Conservation (phyloP, 2,113 vertebrate species). For the Menura novaehollandiae region DNA sequence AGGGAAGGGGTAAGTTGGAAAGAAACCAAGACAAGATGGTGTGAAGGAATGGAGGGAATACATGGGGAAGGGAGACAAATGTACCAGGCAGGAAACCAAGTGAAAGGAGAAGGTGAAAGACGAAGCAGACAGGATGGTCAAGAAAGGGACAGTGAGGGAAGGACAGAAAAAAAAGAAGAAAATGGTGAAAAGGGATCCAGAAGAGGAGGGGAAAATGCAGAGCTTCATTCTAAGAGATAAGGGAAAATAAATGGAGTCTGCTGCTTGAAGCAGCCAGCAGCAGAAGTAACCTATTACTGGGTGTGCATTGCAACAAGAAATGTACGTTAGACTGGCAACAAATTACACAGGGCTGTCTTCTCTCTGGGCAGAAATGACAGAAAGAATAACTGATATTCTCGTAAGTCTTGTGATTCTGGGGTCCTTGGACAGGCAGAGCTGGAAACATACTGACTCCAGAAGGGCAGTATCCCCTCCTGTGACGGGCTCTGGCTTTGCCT, state of each 20-base stretch:
- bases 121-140: not conserved
- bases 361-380: not conserved
- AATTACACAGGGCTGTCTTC: not conserved
- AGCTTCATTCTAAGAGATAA: not conserved
- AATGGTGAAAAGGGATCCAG: not conserved
- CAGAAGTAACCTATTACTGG: not conserved
- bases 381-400: not conserved
- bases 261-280: not conserved
- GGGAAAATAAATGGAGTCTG: not conserved
- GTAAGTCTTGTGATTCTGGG: not conserved
- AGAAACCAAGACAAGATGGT: not conserved
- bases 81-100: not conserved
- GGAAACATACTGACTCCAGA: not conserved
- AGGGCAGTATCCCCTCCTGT: not conserved
- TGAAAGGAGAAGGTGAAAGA: not conserved
- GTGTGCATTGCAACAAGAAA: not conserved
- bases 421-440: not conserved
- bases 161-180: not conserved
- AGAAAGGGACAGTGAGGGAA: not conserved
- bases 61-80: not conserved
- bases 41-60: conserved; percentile 9
- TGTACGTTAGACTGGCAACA: not conserved
- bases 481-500: not conserved
- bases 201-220: not conserved
- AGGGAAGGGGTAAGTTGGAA: not conserved